These are phyloP conservation scores for Dusona sp. DNA, from an alignment of 2,888 invertebrate species.

Conservation along the genomic window DNA sequence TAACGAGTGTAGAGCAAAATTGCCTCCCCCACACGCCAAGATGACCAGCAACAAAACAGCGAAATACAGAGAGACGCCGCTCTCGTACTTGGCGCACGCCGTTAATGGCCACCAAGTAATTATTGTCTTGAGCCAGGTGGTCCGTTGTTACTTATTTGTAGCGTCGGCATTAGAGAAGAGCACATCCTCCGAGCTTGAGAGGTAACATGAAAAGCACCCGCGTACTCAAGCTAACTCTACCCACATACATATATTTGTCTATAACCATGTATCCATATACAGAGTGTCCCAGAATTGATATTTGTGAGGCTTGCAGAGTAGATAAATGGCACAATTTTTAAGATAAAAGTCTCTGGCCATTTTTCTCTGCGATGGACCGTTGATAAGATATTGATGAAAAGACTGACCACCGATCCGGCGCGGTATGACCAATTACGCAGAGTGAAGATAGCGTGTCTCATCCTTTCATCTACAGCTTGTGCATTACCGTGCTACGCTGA, in stretches of 20 bases:
- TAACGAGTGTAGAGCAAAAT: conserved; percentile 44
- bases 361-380: neutral
- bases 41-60: conserved; percentile 56
- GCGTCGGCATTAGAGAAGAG: conserved; percentile 55
- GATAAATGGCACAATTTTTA: neutral
- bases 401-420: neutral
- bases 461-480: neutral
- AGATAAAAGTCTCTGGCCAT: neutral
- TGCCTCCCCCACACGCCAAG: conserved; percentile 49
- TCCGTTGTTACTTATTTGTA: conserved; percentile 79
- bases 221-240: conserved; percentile 25
- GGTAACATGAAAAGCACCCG: conserved; percentile 63
- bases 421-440: neutral
- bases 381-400: neutral
- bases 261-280: conserved; percentile 15
- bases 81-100: conserved; percentile 74
- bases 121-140: conserved; percentile 81
- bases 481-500: neutral
- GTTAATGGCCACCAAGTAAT: conserved; percentile 80
- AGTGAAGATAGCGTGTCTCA: neutral
- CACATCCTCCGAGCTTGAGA: conserved; percentile 39
- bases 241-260: conserved; percentile 22
- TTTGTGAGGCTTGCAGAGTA: neutral
- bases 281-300: neutral
- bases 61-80: conserved; percentile 68